Percentiles rank a stretch among this genome's conserved stretches.
These are phyloP conservation scores for Malthinus flaveolus DNA, from an alignment of 2,888 invertebrate genomes.

Conservation along the genomic window DNA sequence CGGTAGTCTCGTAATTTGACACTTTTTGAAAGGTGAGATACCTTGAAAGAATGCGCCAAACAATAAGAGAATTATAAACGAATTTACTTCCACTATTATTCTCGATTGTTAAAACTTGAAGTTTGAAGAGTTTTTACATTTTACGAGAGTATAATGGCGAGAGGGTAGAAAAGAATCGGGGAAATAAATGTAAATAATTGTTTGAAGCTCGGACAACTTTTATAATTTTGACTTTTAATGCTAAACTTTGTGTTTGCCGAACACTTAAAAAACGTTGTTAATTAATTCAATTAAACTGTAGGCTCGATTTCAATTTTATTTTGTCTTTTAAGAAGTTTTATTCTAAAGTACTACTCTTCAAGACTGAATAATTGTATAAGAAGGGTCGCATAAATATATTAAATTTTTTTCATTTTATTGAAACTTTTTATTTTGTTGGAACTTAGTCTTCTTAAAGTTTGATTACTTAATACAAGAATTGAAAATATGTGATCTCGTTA, in stretches of 20 bases:
- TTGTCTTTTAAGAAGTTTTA: neutral
- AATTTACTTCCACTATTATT: slow-evolving; percentile 8
- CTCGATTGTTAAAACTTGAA: slow-evolving; percentile 6
- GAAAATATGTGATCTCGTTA: no score
- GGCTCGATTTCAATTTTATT: neutral
- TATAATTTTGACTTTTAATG: slow-evolving; percentile 16
- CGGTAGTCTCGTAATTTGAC: slow-evolving; percentile 36
- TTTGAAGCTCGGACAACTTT: slow-evolving; percentile 11
- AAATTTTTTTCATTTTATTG: no score
- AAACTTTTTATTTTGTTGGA: no score
- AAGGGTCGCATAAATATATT: no score
- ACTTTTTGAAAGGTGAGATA: slow-evolving; percentile 35
- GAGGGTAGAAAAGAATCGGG: slow-evolving; percentile 1
- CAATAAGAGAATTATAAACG: slow-evolving; percentile 21
- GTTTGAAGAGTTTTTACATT: slow-evolving; percentile 8
- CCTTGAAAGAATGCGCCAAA: slow-evolving; percentile 35
- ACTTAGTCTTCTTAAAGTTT: no score
- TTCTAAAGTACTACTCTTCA: no score
- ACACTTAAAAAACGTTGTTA: slow-evolving; percentile 4
- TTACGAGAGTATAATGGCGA: neutral
- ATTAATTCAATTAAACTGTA: slow-evolving; percentile 9
- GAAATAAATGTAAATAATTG: slow-evolving; percentile 12
- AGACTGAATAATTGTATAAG: no score
- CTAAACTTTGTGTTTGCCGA: slow-evolving; percentile 8
- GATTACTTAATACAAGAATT: no score